These are phyloP conservation scores for Ormyrus labotus DNA, from an alignment of 2,888 invertebrate species.

Conservation along the genomic window DNA sequence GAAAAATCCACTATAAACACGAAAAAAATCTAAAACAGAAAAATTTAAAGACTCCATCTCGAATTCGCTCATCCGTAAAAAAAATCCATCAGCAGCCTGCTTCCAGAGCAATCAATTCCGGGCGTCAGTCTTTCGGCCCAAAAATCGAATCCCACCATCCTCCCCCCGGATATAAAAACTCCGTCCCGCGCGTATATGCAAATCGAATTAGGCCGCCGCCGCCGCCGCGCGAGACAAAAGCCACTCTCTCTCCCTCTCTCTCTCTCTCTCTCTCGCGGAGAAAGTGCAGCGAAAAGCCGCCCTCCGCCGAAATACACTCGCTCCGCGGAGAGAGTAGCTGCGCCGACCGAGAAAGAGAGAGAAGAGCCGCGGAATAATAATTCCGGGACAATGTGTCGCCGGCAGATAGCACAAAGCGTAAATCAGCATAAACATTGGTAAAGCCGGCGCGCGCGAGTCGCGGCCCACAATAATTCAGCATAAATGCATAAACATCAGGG, in stretches of 20 bases:
- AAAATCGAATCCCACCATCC: background rate
- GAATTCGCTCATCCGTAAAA: too few relatives aligned
- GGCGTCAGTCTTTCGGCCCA: background rate
- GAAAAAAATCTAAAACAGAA: too few relatives aligned
- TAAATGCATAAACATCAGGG: constrained; percentile 69
- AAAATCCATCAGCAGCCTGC: too few relatives aligned
- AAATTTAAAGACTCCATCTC: too few relatives aligned
- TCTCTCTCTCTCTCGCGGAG: background rate
- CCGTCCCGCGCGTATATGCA: constrained; percentile 6
- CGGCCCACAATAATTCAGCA: constrained; percentile 73
- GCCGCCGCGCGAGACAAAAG: constrained; percentile 5
- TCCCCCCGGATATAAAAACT: too few relatives aligned
- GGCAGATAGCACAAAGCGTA: constrained; percentile 75
- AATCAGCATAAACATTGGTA: constrained; percentile 76
- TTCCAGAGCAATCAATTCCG: too few relatives aligned
- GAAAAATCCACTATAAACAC: too few relatives aligned
- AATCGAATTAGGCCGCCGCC: constrained; percentile 40
- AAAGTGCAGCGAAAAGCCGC: constrained; percentile 34
- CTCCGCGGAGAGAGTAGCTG: background rate
- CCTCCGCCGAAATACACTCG: background rate
- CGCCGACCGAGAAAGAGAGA: constrained; percentile 50
- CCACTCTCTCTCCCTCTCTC: too few relatives aligned
- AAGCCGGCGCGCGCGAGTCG: constrained; percentile 63
- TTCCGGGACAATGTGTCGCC: constrained; percentile 74
- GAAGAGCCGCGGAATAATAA: constrained; percentile 70